Evolutionary conservation across 2,797 vertebrate species (phyloP), one percentile per base, ranked within the genome.

Genomic region (Intellagama lesueurii): DNA sequence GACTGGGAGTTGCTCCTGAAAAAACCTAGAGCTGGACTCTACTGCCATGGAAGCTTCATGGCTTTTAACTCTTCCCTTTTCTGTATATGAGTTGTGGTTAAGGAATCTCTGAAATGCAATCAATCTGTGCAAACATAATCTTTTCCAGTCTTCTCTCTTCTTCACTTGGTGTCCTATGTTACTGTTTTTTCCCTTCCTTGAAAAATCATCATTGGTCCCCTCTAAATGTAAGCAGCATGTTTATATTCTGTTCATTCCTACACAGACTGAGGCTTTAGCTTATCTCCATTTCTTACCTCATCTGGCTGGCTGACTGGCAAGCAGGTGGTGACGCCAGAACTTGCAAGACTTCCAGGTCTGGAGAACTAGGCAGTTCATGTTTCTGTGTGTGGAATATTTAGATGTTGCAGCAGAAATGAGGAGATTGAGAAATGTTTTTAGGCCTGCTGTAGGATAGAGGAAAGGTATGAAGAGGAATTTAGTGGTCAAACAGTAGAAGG

Each of bases 21-120:
- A 56, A 56, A 24, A 77, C 1, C 44, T n/a, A 82, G 79, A 83
- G 79, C 89, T 90, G 85, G 79, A 44, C 84, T 87, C 66, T 86
- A 70, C 28, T 35, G n/a, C 49, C 60, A 44, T 82, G 47, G 60
- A 82, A 76, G 22, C 12, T 52, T 68, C 24, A 17, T 86, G 72
- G 28, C 60, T 76, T 77, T 86, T 68, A 77, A 86, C 44, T 56
- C 24, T 73, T 72, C 49, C 4, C n/a, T 47, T 75, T 86, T 90
- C 35, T 66, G 32, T 77, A 24, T 82, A 70, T 82, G 80, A 69
- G 73, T 83, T 69, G n/a, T 82, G 47, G 8, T 82, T 72, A 82
- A n/a, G n/a, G 7, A 5, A 30, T 68, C 56, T 88, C 44, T 12
- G 72, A 68, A 68, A 77, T 76, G 73, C 81, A 86, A 86, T 86